A percentile compares a stretch with the other conserved stretches of the same genome.
These are phyloP conservation scores for Ciconia stormi DNA, from an alignment of 2,113 vertebrate species.

Conservation along the genomic window DNA sequence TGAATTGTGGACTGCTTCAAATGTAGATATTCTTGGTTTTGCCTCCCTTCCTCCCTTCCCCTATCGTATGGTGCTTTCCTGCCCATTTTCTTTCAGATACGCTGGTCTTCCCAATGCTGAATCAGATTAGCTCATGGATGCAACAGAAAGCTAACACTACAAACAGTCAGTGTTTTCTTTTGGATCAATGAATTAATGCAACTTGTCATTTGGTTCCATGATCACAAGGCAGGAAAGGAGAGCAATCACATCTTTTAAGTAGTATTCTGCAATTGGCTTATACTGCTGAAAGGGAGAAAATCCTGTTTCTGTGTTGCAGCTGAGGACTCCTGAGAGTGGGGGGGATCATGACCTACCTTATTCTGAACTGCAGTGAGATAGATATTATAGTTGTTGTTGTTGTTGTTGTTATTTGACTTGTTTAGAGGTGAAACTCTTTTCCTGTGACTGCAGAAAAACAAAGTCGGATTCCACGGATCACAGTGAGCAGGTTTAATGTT, in stretches of 20 bases:
- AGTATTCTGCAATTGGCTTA: not conserved
- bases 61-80: not conserved
- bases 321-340: not conserved
- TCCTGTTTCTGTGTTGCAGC: not conserved
- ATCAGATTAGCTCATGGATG: not conserved
- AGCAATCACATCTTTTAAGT: not conserved
- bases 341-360: not conserved
- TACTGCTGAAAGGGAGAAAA: not conserved
- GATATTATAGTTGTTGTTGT: not conserved
- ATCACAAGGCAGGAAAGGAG: not conserved
- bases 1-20: not conserved
- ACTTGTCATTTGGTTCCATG: not conserved
- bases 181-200: not conserved
- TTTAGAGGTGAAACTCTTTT: not conserved
- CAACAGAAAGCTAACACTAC: not conserved
- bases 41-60: not conserved
- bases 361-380: not conserved
- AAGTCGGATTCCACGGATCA: not conserved
- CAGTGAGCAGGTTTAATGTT: not conserved
- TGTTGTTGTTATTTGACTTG: not conserved
- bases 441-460: not conserved
- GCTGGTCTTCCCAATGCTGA: not conserved
- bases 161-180: not conserved
- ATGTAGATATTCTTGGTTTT: not conserved
- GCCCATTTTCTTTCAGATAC: rapidly evolving